Evolutionary conservation across 2,888 invertebrate genomes (phyloP).

Genomic region (Lepidocyrtoides sp.): DNA sequence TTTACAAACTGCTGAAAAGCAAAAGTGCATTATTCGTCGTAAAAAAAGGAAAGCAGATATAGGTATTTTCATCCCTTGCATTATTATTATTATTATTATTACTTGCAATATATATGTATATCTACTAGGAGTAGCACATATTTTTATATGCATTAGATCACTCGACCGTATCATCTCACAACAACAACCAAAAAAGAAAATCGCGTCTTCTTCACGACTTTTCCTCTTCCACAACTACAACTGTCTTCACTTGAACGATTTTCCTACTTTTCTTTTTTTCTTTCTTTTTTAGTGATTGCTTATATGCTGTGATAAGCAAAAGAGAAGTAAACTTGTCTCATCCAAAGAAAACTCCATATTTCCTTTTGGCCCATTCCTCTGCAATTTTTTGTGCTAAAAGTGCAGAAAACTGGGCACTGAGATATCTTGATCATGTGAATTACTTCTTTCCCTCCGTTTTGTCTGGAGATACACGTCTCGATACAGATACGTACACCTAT

Average conservation of each 20-base stretch:
- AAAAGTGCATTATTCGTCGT: slow-evolving; percentile 35
- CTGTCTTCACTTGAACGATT: slow-evolving; percentile 69
- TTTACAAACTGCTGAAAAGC: background rate
- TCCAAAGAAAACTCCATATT: slow-evolving; percentile 65
- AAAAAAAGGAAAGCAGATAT: slow-evolving; percentile 25
- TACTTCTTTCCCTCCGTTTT: slow-evolving; percentile 37
- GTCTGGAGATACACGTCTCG: background rate
- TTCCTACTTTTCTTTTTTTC: slow-evolving; percentile 42
- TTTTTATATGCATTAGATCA: slow-evolving; percentile 32
- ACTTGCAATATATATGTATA: background rate
- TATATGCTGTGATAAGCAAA: slow-evolving; percentile 71
- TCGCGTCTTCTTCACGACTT: slow-evolving; percentile 34
- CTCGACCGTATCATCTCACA: slow-evolving; percentile 52
- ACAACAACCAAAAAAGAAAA: slow-evolving; percentile 49
- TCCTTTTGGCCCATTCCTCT: slow-evolving; percentile 63
- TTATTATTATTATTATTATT: slow-evolving; percentile 5
- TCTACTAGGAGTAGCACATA: background rate
- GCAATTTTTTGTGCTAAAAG: slow-evolving; percentile 70
- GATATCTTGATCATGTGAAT: slow-evolving; percentile 65
- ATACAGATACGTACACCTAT: background rate
- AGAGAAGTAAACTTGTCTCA: slow-evolving; percentile 66
- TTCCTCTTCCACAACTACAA: slow-evolving; percentile 19
- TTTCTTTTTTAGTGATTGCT: slow-evolving; percentile 13
- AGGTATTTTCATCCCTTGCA: slow-evolving; percentile 13
- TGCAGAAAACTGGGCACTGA: slow-evolving; percentile 69